Percentiles rank a stretch among this genome's conserved stretches.
Evolutionary conservation across 1,140 invertebrate species (phyloP).

Genomic region (Calycopis cecrops): DNA sequence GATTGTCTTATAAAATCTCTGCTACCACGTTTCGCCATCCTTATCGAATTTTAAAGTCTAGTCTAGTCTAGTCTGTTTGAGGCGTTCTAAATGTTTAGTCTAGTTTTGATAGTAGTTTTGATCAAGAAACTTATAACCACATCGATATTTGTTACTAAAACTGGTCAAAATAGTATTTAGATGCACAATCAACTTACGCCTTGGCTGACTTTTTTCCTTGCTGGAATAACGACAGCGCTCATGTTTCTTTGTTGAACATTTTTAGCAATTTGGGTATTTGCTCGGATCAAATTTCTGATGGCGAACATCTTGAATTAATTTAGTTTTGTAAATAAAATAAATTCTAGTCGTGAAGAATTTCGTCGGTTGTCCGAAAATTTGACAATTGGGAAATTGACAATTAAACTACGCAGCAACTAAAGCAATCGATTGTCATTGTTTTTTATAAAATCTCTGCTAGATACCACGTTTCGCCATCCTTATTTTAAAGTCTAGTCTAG

Average conservation of each 20-base stretch:
- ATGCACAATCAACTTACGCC: conserved; percentile 44
- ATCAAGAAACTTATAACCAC: too few relatives aligned
- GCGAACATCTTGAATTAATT: conserved; percentile 48
- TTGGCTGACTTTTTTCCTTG: conserved; percentile 48
- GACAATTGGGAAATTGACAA: conserved; percentile 5
- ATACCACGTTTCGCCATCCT: too few relatives aligned
- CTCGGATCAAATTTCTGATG: conserved; percentile 44
- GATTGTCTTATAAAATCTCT: too few relatives aligned
- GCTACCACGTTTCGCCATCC: too few relatives aligned
- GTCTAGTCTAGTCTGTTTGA: neutral
- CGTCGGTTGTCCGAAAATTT: conserved; percentile 5
- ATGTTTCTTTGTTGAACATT: conserved; percentile 57
- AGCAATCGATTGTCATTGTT: too few relatives aligned
- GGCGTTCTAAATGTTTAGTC: too few relatives aligned
- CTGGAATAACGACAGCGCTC: conserved; percentile 44
- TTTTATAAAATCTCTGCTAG: too few relatives aligned
- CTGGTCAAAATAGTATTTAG: neutral
- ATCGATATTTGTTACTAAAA: too few relatives aligned
- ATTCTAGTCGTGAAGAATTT: conserved; percentile 8
- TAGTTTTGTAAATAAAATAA: neutral
- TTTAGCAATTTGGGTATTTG: conserved; percentile 39
- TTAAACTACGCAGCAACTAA: too few relatives aligned
- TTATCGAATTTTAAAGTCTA: too few relatives aligned
- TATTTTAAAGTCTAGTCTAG: neutral
- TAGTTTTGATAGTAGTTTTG: too few relatives aligned